Base-by-base conservation (phyloP, 2,888 invertebrate species). In the Himalopsyche kuldschensis region DNA sequence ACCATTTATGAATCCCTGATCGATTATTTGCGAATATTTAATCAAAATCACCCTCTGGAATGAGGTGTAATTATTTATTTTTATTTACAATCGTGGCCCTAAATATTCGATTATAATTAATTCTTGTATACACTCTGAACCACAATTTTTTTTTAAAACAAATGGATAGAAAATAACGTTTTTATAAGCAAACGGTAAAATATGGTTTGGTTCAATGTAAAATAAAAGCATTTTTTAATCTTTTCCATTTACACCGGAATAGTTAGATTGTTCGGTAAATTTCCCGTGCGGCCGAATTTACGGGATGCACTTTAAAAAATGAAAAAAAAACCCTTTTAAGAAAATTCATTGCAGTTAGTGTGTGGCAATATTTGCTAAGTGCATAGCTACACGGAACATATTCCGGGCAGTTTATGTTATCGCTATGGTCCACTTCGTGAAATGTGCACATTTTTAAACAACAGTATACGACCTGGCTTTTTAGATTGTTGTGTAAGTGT, bases 361-460 rank as follows among this genome's bases (percentile, higher is more conserved):
- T 82, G 82, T 48, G 82, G 82, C 82, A 82, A 82, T 84, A 79
- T 85, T 78, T 80, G 81, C 78, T 63, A 80, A 85, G 84, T 84
- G 84, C 84, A 84, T 85, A 80, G 78, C 78, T 82, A 47, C 80
- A 78, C 41, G 47, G 80, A 75, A 78, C 84, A 82, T 82, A 84
- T 85, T 80, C 55, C 55, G 82, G 77, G 80, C 79, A 81, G 78
- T 85, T 85, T 85, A 85, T 79, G 83, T 83, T 81, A 79, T 31
- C 35, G 80, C 78, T 75, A 77, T 78, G 69, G 55, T 20, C 55
- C 55, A 55, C 15, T 55, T 55, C 20, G 55, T 55, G 55, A 6
- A n/a, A 8, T 10, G 55, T 55, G 6, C 55, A 55, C n/a, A 20
- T 20, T 55, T 55, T 55, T 55, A 20, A 55, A 20, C 55, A 20